Evolutionary conservation across 1,140 invertebrate genomes (phyloP), one percentile per base, ranked within the genome.

Genomic region (Platyscapa corneri): DNA sequence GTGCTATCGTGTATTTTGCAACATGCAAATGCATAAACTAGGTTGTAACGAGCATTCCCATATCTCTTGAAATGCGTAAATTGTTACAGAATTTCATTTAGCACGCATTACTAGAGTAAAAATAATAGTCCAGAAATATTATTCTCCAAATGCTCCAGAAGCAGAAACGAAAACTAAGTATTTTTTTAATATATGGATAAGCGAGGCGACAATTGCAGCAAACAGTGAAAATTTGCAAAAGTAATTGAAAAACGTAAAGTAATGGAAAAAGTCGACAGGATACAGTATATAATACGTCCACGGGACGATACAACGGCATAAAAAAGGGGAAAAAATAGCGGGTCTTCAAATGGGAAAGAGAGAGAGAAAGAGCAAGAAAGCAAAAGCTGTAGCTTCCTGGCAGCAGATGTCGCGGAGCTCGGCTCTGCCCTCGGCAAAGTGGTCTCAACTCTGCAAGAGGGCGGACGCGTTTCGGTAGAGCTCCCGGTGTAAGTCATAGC

Each of bases 361-460:
- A 32, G 75, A 18, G 30, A 77, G 75, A 34, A 34, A 77, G 75
- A 49, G 30, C 8, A 20, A 60, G 56, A 46, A 67, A 65, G 39
- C 34, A 80, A 65, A 67, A 67, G 78, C 37, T 46, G 39, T 65
- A 14, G 34, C 39, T 46, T 65, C 65, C 42, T 72, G 65, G 79
- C 79, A 81, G 46, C 46, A 81, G 79, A 81, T 70, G 79, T 81
- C 79, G 79, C 79, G 27, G 64, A 53, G 65, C 65, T 81, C 79
- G 42, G 65, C 12, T 70, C 67, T 70, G 65, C 64, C 78, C 79
- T 84, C 85, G 67, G 90, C 89, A 91, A 91, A 91, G 89, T 85
- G 86, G 87, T 89, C 86, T 87, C 84, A 88, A 89, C 88, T 89
- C 86, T 89, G 88, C 18, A 83, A 88, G 90, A 90, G 89, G 87